Evolutionary conservation across 2,113 vertebrate genomes (phyloP).

Genomic region (Chinchilla lanigera): DNA sequence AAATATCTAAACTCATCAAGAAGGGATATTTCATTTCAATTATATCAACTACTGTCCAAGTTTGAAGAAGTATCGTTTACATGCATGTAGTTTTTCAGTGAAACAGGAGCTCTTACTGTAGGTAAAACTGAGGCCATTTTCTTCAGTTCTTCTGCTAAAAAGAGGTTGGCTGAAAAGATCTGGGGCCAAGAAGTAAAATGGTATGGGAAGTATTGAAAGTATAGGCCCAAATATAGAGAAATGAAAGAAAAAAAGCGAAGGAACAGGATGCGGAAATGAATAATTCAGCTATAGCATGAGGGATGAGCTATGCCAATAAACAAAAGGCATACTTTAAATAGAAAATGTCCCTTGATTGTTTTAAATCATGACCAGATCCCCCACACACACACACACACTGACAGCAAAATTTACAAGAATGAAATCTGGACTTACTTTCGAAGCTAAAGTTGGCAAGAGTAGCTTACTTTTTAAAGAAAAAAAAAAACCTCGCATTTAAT

Average conservation of each 20-base stretch:
- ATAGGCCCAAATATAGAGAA: not conserved
- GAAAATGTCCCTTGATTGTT: conserved; percentile 10
- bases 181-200: not conserved
- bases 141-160: not conserved
- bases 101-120: not conserved
- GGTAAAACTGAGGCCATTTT: not conserved
- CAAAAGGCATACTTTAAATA: conserved; percentile 70
- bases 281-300: conserved; percentile 46
- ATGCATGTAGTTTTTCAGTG: accelerated
- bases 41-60: conserved; percentile 44
- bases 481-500: conserved; percentile 48
- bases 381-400: not conserved
- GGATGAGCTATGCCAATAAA: conserved; percentile 56
- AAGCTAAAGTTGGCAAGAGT: conserved; percentile 82
- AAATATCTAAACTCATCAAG: conserved; percentile 52
- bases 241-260: not conserved
- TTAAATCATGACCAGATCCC: conserved; percentile 39
- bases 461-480: conserved; percentile 67
- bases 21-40: conserved; percentile 48
- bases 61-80: not conserved
- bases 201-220: conserved; percentile 47
- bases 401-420: conserved; percentile 11
- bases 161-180: not conserved
- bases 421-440: conserved; percentile 64
- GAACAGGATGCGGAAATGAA: conserved; percentile 46